Evolutionary conservation across 2,113 vertebrate species (phyloP).

Genomic region (Prinia subflava): DNA sequence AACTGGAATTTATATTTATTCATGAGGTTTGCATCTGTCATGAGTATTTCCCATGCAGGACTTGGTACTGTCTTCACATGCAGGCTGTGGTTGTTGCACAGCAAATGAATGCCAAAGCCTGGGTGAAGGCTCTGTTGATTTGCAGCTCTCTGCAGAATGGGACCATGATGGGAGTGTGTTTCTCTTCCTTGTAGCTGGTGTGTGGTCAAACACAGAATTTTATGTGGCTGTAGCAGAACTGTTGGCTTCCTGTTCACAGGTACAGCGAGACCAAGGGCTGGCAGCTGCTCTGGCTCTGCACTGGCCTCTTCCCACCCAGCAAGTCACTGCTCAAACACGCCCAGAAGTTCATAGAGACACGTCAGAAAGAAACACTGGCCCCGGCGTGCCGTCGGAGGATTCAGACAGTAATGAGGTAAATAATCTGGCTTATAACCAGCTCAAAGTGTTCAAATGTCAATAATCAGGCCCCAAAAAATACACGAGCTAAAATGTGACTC

Average conservation of each 20-base stretch:
- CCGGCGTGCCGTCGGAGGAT: conserved; percentile 81
- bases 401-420: conserved; percentile 85
- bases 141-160: neutral
- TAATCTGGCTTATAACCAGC: neutral
- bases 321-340: conserved; percentile 82
- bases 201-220: neutral
- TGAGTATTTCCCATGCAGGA: neutral
- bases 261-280: conserved; percentile 88
- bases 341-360: conserved; percentile 87
- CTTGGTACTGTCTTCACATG: neutral
- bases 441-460: neutral
- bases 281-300: conserved; percentile 96
- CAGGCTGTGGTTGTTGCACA: neutral
- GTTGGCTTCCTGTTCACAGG: conserved; percentile 63
- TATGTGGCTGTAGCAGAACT: neutral
- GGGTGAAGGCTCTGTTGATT: neutral
- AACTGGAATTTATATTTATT: neutral
- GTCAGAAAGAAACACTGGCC: conserved; percentile 77
- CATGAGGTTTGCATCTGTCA: neutral
- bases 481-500: neutral
- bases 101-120: neutral
- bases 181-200: neutral
- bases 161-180: neutral
- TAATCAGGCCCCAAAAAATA: neutral
- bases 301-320: conserved; percentile 89